These are phyloP conservation scores for Zygaena filipendulae DNA, from an alignment of 2,888 invertebrate genomes.

Conservation along the genomic window DNA sequence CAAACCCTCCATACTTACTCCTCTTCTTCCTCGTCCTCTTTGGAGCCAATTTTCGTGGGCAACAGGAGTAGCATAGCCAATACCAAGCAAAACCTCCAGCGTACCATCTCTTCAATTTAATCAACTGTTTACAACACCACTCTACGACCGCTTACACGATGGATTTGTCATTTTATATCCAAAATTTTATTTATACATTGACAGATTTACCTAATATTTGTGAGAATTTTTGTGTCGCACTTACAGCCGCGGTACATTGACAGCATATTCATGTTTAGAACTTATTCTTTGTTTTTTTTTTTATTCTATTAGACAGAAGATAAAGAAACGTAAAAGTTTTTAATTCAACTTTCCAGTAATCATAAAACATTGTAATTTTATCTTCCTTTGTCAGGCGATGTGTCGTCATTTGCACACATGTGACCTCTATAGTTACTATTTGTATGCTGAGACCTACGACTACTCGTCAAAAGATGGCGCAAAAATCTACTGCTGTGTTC, in stretches of 20 bases:
- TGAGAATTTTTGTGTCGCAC: too few species aligned
- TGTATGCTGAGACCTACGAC: conserved; percentile 25
- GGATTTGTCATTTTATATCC: conserved; percentile 52
- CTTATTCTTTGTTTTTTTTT: conserved; percentile 35
- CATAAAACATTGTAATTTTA: too few species aligned
- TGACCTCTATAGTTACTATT: conserved; percentile 42
- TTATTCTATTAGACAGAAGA: too few species aligned
- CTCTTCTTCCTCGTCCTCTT: conserved; percentile 39
- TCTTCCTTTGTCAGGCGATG: too few species aligned
- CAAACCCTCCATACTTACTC: conserved; percentile 28
- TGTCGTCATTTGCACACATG: conserved; percentile 15
- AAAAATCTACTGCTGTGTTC: too few species aligned
- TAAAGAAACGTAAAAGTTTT: too few species aligned
- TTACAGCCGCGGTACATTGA: too few species aligned
- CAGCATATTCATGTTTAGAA: conserved; percentile 48
- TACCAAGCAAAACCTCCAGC: conserved; percentile 43
- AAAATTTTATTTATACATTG: conserved; percentile 26
- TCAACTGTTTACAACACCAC: conserved; percentile 19
- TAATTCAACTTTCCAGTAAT: too few species aligned
- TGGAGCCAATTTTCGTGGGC: conserved; percentile 29
- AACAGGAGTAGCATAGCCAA: conserved; percentile 43
- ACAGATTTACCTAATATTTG: too few species aligned
- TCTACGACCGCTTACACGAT: conserved; percentile 32
- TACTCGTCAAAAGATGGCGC: conserved; percentile 43
- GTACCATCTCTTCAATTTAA: conserved; percentile 37